These are phyloP conservation scores for Tachuris rubrigastra DNA, from an alignment of 2,113 vertebrate genomes.

Conservation along the genomic window DNA sequence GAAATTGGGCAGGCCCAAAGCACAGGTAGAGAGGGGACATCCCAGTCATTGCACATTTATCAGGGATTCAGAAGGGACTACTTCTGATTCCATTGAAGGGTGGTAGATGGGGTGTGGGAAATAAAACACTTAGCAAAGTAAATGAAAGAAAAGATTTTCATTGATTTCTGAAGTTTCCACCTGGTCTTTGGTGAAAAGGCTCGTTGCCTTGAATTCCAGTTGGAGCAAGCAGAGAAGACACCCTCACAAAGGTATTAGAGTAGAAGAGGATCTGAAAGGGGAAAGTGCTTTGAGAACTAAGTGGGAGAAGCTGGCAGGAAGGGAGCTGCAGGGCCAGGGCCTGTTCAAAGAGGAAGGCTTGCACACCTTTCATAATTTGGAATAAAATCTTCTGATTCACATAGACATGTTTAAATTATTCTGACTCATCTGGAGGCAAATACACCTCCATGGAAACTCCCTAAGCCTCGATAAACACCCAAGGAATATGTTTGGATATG, in stretches of 20 bases:
- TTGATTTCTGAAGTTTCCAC: background rate
- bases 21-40: background rate
- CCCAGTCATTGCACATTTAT: background rate
- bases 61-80: background rate
- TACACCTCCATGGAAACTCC: background rate
- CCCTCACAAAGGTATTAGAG: background rate
- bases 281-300: background rate
- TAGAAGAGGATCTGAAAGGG: background rate
- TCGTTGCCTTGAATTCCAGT: background rate
- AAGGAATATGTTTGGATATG: background rate
- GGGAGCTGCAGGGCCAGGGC: background rate
- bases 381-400: constrained; percentile 35
- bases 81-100: background rate
- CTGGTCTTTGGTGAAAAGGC: background rate
- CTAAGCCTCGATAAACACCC: background rate
- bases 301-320: background rate
- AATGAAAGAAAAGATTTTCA: background rate
- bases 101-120: accelerated
- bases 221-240: background rate
- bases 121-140: background rate
- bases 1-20: background rate
- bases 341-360: background rate
- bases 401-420: constrained; percentile 43
- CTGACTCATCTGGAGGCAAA: constrained; percentile 26
- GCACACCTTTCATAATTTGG: background rate